phyloP scores from a whole-genome alignment of 2,797 vertebrate species.

The Lerista edwardsae region DNA sequence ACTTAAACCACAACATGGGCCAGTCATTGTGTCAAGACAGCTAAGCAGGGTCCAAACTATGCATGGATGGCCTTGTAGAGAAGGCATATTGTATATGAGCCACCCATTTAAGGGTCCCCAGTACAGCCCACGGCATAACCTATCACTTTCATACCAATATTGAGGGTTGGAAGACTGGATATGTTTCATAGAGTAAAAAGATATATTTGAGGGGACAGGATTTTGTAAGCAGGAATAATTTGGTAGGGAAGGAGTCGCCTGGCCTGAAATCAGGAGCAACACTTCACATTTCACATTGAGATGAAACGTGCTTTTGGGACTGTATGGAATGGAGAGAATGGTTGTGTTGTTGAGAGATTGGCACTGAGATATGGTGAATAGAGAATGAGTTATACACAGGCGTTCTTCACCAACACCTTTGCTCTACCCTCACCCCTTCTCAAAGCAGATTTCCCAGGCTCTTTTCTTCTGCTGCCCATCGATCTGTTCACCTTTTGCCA shows the following conservation, averaged over 20 bases:
- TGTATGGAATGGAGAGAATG: background rate
- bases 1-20: background rate
- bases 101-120: no score
- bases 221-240: background rate
- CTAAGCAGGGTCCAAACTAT: no score
- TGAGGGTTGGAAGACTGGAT: no score
- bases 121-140: background rate
- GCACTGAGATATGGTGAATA: background rate
- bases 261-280: background rate
- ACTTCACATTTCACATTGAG: background rate
- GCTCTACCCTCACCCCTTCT: background rate
- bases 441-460: background rate
- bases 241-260: background rate
- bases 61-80: no score
- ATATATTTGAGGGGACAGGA: background rate
- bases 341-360: background rate
- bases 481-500: background rate
- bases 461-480: constrained; percentile 1
- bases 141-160: background rate
- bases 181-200: no score
- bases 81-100: no score
- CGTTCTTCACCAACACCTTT: background rate
- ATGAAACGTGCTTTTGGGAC: background rate
- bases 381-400: background rate
- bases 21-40: no score